A percentile compares a stretch with the other conserved stretches of the same genome.
Conservation (phyloP, 2,113 vertebrate species). For the Empidonax alnorum region DNA sequence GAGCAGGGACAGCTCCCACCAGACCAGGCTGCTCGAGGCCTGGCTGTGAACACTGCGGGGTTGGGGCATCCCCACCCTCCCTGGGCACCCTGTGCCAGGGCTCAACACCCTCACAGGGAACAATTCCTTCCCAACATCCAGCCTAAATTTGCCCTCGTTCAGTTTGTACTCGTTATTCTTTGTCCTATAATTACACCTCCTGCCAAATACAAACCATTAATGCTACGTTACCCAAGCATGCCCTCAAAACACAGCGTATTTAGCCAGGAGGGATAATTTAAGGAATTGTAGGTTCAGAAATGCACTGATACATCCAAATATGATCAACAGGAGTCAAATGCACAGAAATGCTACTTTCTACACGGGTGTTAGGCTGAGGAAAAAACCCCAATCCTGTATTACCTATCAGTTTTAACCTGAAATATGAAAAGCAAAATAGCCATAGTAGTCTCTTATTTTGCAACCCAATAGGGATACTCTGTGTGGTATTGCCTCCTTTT, state of each 20-base stretch:
- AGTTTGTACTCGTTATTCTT: not conserved
- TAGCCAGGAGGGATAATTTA: not conserved
- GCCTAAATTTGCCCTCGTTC: not conserved
- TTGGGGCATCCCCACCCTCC: not conserved
- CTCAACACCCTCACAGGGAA: not conserved
- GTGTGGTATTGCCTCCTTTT: not conserved
- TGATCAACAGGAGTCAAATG: not conserved
- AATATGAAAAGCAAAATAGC: not conserved
- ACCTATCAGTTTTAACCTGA: not conserved
- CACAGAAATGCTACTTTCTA: not conserved
- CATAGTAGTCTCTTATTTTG: not conserved
- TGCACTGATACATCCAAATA: not conserved
- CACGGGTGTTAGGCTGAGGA: not conserved
- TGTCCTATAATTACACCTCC: not conserved
- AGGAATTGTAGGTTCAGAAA: not conserved
- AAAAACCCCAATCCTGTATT: not conserved
- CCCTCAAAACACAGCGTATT: not conserved
- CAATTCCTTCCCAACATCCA: not conserved
- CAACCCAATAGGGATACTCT: not conserved
- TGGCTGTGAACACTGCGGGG: not conserved
- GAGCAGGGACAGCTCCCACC: not conserved
- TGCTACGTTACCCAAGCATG: not conserved
- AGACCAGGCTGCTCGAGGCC: not conserved
- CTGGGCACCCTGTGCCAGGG: too few relatives aligned
- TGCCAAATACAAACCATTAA: not conserved